Conservation (phyloP, 2,113 vertebrate genomes). For the Cercopithecus mona region DNA sequence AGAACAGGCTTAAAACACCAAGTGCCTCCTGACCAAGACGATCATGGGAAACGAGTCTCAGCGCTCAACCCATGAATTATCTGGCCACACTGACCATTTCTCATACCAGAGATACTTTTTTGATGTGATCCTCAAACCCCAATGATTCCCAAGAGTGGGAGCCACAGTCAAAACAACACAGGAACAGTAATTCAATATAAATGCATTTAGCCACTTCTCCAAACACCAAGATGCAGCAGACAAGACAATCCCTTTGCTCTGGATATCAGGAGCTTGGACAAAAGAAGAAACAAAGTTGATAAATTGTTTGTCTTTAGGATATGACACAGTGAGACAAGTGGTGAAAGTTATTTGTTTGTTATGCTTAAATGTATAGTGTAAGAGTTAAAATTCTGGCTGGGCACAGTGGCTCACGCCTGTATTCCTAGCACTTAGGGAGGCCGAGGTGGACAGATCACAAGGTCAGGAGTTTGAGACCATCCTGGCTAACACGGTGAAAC, state of each 20-base stretch:
- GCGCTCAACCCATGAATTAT: constrained; percentile 87
- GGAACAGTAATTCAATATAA: constrained; percentile 69
- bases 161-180: constrained; percentile 69
- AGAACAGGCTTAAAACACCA: constrained; percentile 86
- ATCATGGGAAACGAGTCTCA: constrained; percentile 85
- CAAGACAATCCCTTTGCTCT: background rate
- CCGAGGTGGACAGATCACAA: no score
- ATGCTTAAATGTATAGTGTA: background rate
- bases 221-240: background rate
- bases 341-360: background rate
- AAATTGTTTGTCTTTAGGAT: background rate
- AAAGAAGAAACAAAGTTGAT: constrained; percentile 6
- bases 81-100: constrained; percentile 83
- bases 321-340: constrained; percentile 5
- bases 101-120: constrained; percentile 84
- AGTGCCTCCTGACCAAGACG: constrained; percentile 80
- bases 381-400: background rate
- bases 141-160: constrained; percentile 73
- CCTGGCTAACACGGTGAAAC: no score
- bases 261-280: background rate
- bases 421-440: no score
- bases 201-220: constrained; percentile 61
- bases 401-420: no score
- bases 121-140: constrained; percentile 85
- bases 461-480: no score